Base-by-base conservation (phyloP, 2,113 vertebrate species). In the Prochilodus magdalenae region DNA sequence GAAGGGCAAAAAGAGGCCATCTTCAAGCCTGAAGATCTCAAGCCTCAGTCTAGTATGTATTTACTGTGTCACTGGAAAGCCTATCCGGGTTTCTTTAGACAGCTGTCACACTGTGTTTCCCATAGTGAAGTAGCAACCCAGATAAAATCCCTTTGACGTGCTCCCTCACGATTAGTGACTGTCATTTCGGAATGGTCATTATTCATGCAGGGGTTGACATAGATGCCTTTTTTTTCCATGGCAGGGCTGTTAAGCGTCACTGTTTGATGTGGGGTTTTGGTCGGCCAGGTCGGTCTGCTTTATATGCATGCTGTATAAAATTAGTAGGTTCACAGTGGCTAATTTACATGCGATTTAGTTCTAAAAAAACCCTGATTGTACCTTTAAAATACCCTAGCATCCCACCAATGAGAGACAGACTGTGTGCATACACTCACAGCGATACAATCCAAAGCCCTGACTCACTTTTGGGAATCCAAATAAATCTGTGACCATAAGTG, bases 291-390 rank as follows among this genome's bases (percentile, higher is more conserved):
- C 60, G 18, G 49, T 51, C 63, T 71, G 36, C 18, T 36, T 79
- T 67, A 49, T 36, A 72, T n/a, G 67, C 47, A n/a, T 27, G 55
- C 29, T 33, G 51, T 57, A 66, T 69, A 16, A 67, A 82, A 82
- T 75, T 75, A 75, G 80, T 82, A 75, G 80, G 49, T 47, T 70
- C 33, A 20, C 26, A 59, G 65, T 73, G 79, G 70, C 75, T 55
- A 59, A 51, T 69, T 81, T 82, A 76, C 80, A 60, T 75, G 12
- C 49, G 72, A 81, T 75, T 81, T 67, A n/a, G 80, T 66, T 81
- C 40, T 27, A 24, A 44, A 63, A 81, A 55, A n/a, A n/a, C 16
- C 44, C 47, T 20, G 44, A 47, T 67, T 73, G 80, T 81, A 81
- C 60, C 62, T 75, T 81, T 75, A 63, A 75, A 81, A 81, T 67